phyloP scores from a whole-genome alignment of 1,140 invertebrate species.

The Papilio xuthus region DNA sequence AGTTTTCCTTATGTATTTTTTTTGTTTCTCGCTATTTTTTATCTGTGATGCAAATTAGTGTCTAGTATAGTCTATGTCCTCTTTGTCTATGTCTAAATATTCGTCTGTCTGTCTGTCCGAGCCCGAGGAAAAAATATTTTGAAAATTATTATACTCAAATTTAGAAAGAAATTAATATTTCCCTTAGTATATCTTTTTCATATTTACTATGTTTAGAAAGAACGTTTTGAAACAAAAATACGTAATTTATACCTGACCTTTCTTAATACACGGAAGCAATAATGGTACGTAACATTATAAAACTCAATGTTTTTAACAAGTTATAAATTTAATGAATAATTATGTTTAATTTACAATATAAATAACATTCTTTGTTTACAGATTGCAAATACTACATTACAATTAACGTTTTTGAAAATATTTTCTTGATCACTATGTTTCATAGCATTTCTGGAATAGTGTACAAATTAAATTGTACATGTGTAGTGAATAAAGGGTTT shows the following conservation, averaged over 20 bases:
- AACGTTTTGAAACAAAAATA: slow-evolving; percentile 32
- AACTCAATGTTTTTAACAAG: background rate
- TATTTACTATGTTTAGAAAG: slow-evolving; percentile 33
- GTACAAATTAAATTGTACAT: slow-evolving; percentile 58
- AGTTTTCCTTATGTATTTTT: background rate
- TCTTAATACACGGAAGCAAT: slow-evolving; percentile 18
- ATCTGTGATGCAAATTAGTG: background rate
- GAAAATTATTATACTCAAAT: slow-evolving; percentile 19
- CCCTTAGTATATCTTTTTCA: background rate
- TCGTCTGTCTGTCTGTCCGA: background rate
- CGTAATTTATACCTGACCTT: slow-evolving; percentile 26
- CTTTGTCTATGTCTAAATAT: background rate
- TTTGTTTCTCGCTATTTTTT: background rate
- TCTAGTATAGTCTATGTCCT: background rate
- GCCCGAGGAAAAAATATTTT: slow-evolving; percentile 30
- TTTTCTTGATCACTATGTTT: slow-evolving; percentile 73
- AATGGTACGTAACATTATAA: slow-evolving; percentile 34
- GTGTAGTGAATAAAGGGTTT: slow-evolving; percentile 57
- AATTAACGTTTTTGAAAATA: slow-evolving; percentile 27
- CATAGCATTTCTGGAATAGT: slow-evolving; percentile 62
- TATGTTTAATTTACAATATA: background rate
- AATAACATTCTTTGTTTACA: slow-evolving; percentile 4
- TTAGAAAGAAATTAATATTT: slow-evolving; percentile 24
- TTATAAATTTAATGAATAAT: background rate
- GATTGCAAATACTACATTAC: slow-evolving; percentile 25